Evolutionary conservation across 1,140 invertebrate genomes (phyloP).

Genomic region (Caenorhabditis latens): DNA sequence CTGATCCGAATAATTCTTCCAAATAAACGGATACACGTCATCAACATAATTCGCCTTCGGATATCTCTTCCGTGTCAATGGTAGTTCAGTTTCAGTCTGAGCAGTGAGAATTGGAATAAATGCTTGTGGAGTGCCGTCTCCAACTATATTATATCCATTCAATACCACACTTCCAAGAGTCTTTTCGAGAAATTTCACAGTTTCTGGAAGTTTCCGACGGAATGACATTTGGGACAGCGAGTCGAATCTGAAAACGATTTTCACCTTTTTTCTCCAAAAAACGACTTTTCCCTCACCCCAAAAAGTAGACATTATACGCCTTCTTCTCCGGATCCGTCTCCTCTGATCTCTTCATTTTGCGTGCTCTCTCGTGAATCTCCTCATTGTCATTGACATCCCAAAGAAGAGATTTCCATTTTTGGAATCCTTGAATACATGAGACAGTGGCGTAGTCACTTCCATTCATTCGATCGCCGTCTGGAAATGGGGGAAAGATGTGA

Average conservation of each 20-base stretch:
- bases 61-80: constrained; percentile 84
- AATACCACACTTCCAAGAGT: constrained; percentile 81
- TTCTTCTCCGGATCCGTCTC: constrained; percentile 35
- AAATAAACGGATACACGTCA: constrained; percentile 83
- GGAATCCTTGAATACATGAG: constrained; percentile 35
- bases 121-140: constrained; percentile 93
- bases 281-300: too few species aligned
- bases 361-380: constrained; percentile 18
- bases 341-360: constrained; percentile 24
- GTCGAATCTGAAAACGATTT: constrained; percentile 91
- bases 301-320: constrained; percentile 40
- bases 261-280: constrained; percentile 74
- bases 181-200: constrained; percentile 85
- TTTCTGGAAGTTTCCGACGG: constrained; percentile 87
- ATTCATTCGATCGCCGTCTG: constrained; percentile 56
- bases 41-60: constrained; percentile 83
- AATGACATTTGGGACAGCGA: constrained; percentile 90
- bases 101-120: constrained; percentile 89
- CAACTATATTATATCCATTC: constrained; percentile 82
- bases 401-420: constrained; percentile 52
- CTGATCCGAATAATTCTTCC: constrained; percentile 82
- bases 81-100: constrained; percentile 88
- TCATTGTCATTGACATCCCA: constrained; percentile 22
- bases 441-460: constrained; percentile 55
- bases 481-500: constrained; percentile 25